Evolutionary conservation across 1,140 invertebrate genomes (phyloP).

Genomic region (Anastatus disparis): DNA sequence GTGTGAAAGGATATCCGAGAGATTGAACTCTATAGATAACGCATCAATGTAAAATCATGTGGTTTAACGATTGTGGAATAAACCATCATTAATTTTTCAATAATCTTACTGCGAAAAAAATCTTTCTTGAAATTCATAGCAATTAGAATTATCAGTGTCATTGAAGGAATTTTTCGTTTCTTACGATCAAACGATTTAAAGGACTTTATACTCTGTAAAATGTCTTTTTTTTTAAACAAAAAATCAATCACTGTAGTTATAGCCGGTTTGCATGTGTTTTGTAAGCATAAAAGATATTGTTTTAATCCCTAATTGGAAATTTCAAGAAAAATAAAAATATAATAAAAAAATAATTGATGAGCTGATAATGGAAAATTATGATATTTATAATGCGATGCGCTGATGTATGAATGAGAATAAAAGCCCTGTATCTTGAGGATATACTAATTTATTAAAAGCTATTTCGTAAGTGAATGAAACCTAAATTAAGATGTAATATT

Average conservation of each 20-base stretch:
- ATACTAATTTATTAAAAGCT: slow-evolving; percentile 37
- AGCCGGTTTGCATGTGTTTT: not conserved
- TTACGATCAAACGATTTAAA: not conserved
- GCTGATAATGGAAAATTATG: slow-evolving; percentile 16
- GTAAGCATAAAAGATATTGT: too few species aligned
- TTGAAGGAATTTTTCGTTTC: not conserved
- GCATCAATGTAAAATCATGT: slow-evolving; percentile 28
- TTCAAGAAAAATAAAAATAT: not conserved
- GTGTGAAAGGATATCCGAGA: slow-evolving; percentile 32
- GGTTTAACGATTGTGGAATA: slow-evolving; percentile 9
- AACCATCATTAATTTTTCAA: slow-evolving; percentile 1
- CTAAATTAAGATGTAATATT: not conserved
- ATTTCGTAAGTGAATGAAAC: slow-evolving; percentile 17
- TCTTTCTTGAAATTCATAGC: not conserved
- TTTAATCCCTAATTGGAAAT: too few species aligned
- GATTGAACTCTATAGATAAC: slow-evolving; percentile 7
- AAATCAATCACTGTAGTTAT: not conserved
- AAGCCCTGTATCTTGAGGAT: slow-evolving; percentile 1
- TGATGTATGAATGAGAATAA: slow-evolving; percentile 23
- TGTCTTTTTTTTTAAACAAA: not conserved
- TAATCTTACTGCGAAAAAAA: not conserved
- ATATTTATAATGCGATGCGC: slow-evolving; percentile 13
- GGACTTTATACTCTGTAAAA: slow-evolving; percentile 10
- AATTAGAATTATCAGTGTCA: not conserved
- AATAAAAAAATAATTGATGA: not conserved